A percentile compares a stretch with the other conserved stretches of the same genome.
phyloP scores from a whole-genome alignment of 2,797 vertebrate genomes.

The Anabas testudineus region DNA sequence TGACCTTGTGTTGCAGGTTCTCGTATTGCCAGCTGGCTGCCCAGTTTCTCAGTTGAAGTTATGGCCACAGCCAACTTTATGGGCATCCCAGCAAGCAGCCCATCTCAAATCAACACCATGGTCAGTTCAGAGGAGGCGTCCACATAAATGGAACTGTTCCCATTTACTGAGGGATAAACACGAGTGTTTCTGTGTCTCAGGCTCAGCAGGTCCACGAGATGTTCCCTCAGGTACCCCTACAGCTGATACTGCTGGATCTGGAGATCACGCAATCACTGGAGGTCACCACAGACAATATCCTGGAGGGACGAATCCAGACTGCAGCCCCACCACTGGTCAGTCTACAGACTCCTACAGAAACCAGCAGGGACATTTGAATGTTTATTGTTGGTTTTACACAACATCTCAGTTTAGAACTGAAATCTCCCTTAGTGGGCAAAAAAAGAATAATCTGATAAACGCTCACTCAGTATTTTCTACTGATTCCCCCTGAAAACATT shows the following conservation, averaged over 20 bases:
- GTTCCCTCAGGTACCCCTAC: slow-evolving; percentile 93
- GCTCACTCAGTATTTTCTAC: too few relatives aligned
- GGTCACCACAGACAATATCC: slow-evolving; percentile 92
- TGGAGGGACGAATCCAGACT: slow-evolving; percentile 90
- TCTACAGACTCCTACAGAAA: neutral
- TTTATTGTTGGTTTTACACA: too few relatives aligned
- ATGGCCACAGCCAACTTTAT: slow-evolving; percentile 91
- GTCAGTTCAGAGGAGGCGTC: neutral
- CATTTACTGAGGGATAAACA: too few relatives aligned
- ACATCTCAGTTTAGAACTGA: too few relatives aligned
- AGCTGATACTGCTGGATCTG: slow-evolving; percentile 90
- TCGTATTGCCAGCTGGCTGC: slow-evolving; percentile 78
- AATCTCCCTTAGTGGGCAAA: too few relatives aligned
- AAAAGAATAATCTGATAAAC: too few relatives aligned
- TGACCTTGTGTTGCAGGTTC: neutral
- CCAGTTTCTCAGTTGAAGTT: slow-evolving; percentile 90
- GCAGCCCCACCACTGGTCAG: neutral
- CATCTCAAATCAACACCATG: slow-evolving; percentile 5
- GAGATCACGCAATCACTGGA: slow-evolving; percentile 92
- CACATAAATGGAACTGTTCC: too few relatives aligned
- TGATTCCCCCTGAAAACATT: too few relatives aligned
- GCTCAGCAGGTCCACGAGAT: slow-evolving; percentile 94
- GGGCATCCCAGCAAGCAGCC: slow-evolving; percentile 66
- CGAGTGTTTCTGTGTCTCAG: slow-evolving; percentile 67
- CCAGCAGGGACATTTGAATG: too few relatives aligned